Base-by-base conservation (phyloP, 92 coral and sea anemone species). In the Zoanthus solanderi region DNA sequence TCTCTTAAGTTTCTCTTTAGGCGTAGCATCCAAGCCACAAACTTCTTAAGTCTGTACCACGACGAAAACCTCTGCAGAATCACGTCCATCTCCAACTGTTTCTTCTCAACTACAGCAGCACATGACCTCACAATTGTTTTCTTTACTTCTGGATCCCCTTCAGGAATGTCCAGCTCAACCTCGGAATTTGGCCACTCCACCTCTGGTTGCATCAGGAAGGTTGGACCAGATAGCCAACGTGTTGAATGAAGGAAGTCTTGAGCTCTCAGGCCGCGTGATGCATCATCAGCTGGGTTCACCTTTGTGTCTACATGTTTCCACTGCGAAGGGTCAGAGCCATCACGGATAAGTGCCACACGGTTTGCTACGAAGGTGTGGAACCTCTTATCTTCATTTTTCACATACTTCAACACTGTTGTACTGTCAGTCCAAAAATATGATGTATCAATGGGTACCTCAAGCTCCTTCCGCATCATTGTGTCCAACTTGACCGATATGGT, bases 351-450 rank as follows among this genome's bases (percentile, higher is more conserved):
- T 4, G 73, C 4, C 34, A 68, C 11, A 8, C 73, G 73, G 42
- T 68, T 68, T 2, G 73, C 42, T 3, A 68, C 73, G 8, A 68
- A 68, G 23, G 73, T 68, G 18, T 34, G 30, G 37, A 68, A 68
- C 18, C 73, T 28, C 13, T 28, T 14, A 9, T 68, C 18, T 2
- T 28, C 73, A 10, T 71, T 71, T 23, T 44, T 0, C 6, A 71
- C 7, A 12, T 71, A 71, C 2, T 71, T 31, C 48, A 71, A 3
- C 7, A 71, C 76, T 31, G 46, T 71, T 16, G 46, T 71, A 9
- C 47, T 31, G 76, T 71, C 76, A 10, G 52, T 71, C 76, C 76
- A 71, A n/a, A 71, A 71, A 44, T 71, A 71, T 10, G 46, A 37
- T 31, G 44, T 18, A 32, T 14, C 32, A 3, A 71, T 58, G n/a